These are phyloP conservation scores for Ascidia mentula DNA, from an alignment of 23 tunicate species.

Conservation along the genomic window DNA sequence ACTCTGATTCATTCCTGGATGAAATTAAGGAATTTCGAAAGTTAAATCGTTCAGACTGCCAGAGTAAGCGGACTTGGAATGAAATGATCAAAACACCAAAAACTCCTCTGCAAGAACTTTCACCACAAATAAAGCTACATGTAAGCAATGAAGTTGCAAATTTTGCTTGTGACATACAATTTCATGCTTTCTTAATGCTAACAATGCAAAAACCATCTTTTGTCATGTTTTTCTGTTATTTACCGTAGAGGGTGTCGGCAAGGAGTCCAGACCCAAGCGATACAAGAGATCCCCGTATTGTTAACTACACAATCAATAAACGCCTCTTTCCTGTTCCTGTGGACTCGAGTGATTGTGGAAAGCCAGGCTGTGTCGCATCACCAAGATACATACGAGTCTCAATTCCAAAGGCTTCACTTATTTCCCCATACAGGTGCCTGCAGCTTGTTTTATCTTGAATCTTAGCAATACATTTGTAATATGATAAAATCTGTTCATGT, in stretches of 20 bases:
- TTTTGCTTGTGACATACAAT: neutral
- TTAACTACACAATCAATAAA: constrained; percentile 82
- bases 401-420: constrained; percentile 74
- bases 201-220: too few species aligned
- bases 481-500: too few species aligned
- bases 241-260: neutral
- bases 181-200: neutral
- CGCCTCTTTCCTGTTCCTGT: constrained; percentile 86
- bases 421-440: constrained; percentile 57
- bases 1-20: constrained; percentile 42
- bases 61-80: constrained; percentile 53
- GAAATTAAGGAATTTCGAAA: constrained; percentile 84
- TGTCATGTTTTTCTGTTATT: too few species aligned
- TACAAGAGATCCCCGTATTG: constrained; percentile 60
- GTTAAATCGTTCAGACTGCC: constrained; percentile 71
- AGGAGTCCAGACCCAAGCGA: constrained; percentile 88
- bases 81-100: constrained; percentile 55
- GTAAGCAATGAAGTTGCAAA: neutral
- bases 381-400: constrained; percentile 85
- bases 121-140: neutral
- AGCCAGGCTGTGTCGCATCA: constrained; percentile 47
- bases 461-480: too few species aligned
- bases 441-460: too few species aligned
- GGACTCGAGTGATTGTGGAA: constrained; percentile 27
- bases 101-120: constrained; percentile 29